Evolutionary conservation across 2,113 vertebrate species (phyloP).

Genomic region (Sapajus apella): DNA sequence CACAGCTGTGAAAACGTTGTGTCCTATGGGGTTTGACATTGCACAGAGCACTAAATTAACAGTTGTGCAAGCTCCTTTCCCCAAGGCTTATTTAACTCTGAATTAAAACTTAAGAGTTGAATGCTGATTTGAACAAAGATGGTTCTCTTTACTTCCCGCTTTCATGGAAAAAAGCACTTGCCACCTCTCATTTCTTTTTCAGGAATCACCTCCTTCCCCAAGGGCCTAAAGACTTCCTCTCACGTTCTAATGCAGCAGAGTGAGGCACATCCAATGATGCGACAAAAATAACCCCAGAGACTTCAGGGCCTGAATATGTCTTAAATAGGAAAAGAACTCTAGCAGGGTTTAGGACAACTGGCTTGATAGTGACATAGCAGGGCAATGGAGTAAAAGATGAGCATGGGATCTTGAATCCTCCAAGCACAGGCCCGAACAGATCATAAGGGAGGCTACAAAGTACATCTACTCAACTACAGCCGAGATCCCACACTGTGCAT

Average conservation of each 20-base stretch:
- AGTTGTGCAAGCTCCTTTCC: not conserved
- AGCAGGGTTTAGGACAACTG: not conserved
- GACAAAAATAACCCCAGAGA: not conserved
- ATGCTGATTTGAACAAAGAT: not conserved
- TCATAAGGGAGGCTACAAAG: not conserved
- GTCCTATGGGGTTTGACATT: not conserved
- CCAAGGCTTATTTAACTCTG: not conserved
- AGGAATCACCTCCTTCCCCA: not conserved
- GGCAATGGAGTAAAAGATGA: constrained; percentile 11
- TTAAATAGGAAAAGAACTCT: not conserved
- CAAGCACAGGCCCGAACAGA: not conserved
- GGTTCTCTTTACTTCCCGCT: not conserved
- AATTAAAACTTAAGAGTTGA: not conserved
- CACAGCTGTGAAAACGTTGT: not conserved
- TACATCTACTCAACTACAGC: not conserved
- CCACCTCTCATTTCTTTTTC: not conserved
- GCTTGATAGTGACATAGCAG: constrained; percentile 23
- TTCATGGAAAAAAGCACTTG: not conserved
- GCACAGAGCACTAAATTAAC: too few relatives aligned
- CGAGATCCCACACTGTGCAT: not conserved
- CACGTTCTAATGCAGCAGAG: not conserved
- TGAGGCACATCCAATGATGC: not conserved
- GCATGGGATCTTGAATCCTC: not conserved
- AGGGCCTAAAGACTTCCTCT: not conserved
- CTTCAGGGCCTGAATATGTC: not conserved